These are phyloP conservation scores for Drosophila kurseongensis DNA, from an alignment of 1,140 invertebrate species.

Conservation along the genomic window DNA sequence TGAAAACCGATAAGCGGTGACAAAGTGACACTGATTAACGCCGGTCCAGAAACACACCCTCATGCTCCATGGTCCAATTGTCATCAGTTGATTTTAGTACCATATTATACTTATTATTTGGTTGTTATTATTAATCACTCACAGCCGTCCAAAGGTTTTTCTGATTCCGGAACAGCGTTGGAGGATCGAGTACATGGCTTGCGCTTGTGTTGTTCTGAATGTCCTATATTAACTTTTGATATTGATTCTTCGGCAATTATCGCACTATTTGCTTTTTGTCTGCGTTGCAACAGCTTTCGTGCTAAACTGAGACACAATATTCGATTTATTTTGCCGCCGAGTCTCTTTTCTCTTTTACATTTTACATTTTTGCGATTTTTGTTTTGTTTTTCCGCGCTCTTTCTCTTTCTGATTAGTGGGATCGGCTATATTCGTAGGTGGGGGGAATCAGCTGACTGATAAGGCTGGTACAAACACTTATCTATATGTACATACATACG, in stretches of 20 bases:
- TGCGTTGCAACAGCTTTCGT: constrained; percentile 33
- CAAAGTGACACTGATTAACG: constrained; percentile 34
- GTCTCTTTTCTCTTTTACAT: constrained; percentile 41
- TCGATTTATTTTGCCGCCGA: constrained; percentile 37
- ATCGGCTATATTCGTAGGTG: constrained; percentile 8
- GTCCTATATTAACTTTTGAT: constrained; percentile 6
- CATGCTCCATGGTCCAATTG: constrained; percentile 12
- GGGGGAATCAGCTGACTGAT: constrained; percentile 49
- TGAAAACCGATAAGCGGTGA: constrained; percentile 20
- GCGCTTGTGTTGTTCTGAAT: constrained; percentile 3
- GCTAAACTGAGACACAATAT: constrained; percentile 48
- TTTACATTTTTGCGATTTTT: constrained; percentile 43
- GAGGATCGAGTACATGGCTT: constrained; percentile 38
- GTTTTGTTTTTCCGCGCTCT: constrained; percentile 49
- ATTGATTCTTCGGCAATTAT: constrained; percentile 3
- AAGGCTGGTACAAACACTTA: constrained; percentile 20
- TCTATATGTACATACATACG: not conserved
- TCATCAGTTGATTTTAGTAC: constrained; percentile 3
- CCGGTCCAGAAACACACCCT: constrained; percentile 27
- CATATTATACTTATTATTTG: constrained; percentile 10
- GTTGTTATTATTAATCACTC: constrained; percentile 24
- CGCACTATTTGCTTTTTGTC: constrained; percentile 39
- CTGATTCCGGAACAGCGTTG: constrained; percentile 27
- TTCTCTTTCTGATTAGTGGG: constrained; percentile 17
- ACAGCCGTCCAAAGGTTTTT: constrained; percentile 64